Base-by-base conservation (phyloP, 1,140 invertebrate species). In the Drosophila miranda region DNA sequence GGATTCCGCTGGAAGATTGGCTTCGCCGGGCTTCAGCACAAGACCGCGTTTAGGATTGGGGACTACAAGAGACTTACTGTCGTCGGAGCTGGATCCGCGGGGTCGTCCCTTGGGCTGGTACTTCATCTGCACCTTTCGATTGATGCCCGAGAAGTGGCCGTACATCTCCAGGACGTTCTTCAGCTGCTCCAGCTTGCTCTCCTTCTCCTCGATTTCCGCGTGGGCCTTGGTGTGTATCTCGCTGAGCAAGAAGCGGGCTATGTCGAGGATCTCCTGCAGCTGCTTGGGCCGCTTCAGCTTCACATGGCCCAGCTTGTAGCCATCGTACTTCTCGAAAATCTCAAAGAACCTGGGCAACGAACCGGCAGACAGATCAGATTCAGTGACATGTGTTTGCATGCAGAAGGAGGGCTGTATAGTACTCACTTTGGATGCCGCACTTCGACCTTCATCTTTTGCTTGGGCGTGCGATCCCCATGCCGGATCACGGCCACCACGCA, bases 361-460 rank as follows among this genome's bases (percentile, higher is more conserved):
- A 28, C 6, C 3, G 6, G 16, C 11, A 8, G 3, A 11, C 9
- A 41, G 14, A 6, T 7, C 0, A 2, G 2, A 14, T 23, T 9
- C 0, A 7, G 7, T 8, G 28, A 3, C 3, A 30, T 2, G 7
- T 8, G 6, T 28, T 28, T 28, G 8, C 2, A 30, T 30, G 28
- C 28, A 30, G 28, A 30, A 8, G 2, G 11, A 34, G 9, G 11
- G 23, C 9, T 2, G 6, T 9, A 5, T 19, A 19, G 4, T 49
- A 92, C 93, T 93, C 92, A 99, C 96, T 98, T 98, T 28, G 95
- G 97, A 94, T 99, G 98, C 60, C 98, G 94, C n/a, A 99, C 98
- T 94, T 99, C 98, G 79, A 99, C 98, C 92, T 99, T 99, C 98
- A 99, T 99, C 92, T 99, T 99, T 92, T 99, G 99, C 92, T 99